A percentile compares a stretch with the other conserved stretches of the same genome.
These are phyloP conservation scores for Stictocephala bisonia DNA, from an alignment of 2,888 invertebrate genomes.

Conservation along the genomic window DNA sequence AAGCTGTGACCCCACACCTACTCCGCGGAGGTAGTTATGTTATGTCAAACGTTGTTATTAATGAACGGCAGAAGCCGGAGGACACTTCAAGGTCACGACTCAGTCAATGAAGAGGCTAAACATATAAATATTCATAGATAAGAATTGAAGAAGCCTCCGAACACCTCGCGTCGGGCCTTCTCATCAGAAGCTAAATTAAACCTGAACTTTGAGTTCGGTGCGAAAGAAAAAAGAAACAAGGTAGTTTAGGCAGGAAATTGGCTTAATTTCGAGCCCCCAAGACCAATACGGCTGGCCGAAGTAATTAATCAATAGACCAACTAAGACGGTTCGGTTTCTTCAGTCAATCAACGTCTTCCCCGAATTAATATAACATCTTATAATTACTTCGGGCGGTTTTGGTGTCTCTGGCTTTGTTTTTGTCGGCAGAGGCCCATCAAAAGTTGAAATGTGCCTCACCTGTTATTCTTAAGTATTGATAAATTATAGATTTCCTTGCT, in stretches of 20 bases:
- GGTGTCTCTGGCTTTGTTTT: not conserved
- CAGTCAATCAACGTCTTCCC: conserved; percentile 19
- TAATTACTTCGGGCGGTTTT: conserved; percentile 19
- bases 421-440: not conserved
- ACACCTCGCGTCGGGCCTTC: conserved; percentile 22
- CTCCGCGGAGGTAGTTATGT: too few relatives aligned
- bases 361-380: conserved; percentile 7
- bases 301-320: conserved; percentile 37
- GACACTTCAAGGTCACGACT: not conserved
- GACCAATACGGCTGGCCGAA: conserved; percentile 23
- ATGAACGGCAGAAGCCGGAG: not conserved
- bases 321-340: not conserved
- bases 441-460: too few relatives aligned
- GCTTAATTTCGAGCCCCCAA: conserved; percentile 34
- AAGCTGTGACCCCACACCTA: too few relatives aligned
- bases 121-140: conserved; percentile 32
- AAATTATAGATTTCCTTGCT: too few relatives aligned
- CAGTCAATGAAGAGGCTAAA: conserved; percentile 11
- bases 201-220: conserved; percentile 28
- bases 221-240: conserved; percentile 30
- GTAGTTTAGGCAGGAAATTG: conserved; percentile 42
- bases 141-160: conserved; percentile 6
- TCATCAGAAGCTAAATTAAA: conserved; percentile 26
- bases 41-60: too few relatives aligned
- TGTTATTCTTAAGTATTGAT: too few relatives aligned